Base-by-base conservation (phyloP, 2,888 invertebrate genomes). In the Podabrus alpinus region DNA sequence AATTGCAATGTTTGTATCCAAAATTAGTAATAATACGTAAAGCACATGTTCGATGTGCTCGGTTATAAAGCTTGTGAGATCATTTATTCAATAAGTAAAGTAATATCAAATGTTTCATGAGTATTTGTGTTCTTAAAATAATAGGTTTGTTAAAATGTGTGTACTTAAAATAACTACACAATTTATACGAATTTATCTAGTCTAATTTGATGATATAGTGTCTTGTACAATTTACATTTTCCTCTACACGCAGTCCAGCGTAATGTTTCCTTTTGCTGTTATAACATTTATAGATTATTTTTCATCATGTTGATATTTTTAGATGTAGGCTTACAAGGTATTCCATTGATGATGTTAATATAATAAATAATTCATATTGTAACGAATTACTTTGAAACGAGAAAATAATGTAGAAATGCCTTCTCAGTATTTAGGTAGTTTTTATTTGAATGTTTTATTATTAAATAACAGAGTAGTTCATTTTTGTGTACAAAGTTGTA, bases 391-490 rank as follows among this genome's bases (percentile, higher is more conserved):
- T 21, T 24, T 75, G 60, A 62, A 73, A 72, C 72, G 72, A 70
- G 72, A 66, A 78, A 78, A 75, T 77, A 79, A 76, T 76, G 71
- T 78, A 77, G 75, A 75, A 71, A 76, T 77, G 76, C 77, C 79
- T 77, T 77, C 64, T 73, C 78, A 79, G 78, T 79, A 78, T 79
- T 79, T 75, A 75, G 66, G 61, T 77, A 72, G 16, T 67, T 75
- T 72, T 78, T 73, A 62, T 76, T 67, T 68, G 15, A 70, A 67
- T 45, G 59, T 72, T 66, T 64, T 59, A 59, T 64, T 60, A 61
- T 75, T 71, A 59, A 73, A 4, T 74, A 70, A 66, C 61, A 69
- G 13, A 72, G 15, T 61, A 71, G 24, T 60, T 45, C 69, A 72
- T 45, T 72, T 70, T 75, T 59, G 71, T 76, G 76, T 73, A 76